Evolutionary conservation across 2,797 vertebrate genomes (phyloP), one percentile per base, ranked within the genome.

Genomic region (Scyliorhinus canicula): DNA sequence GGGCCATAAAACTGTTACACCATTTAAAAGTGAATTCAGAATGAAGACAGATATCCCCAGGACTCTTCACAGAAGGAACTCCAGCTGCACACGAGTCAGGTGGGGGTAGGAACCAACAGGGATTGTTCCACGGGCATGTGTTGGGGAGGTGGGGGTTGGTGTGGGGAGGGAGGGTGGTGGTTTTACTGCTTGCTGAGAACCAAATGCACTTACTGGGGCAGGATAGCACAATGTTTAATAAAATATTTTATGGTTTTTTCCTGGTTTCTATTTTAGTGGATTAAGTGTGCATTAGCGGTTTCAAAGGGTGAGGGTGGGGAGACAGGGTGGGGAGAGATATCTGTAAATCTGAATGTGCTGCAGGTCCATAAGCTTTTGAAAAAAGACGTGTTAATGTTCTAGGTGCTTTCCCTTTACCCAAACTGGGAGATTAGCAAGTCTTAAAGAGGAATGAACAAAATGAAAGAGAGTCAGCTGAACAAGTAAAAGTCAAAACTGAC

Each of bases 1-100:
- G 97, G 96, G 97, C 97, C 97, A 96, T 98, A 98, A 98, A 98
- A 97, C 96, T 98, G 97, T 97, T 97, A 97, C 95, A 96, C 96
- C 95, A 95, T 96, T 97, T 96, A 96, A 96, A 96, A 97, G 96
- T 96, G 97, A 96, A 96, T 96, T 97, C 96, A 97, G 96, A 97
- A 97, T 97, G 96, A 97, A 97, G 97, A 97, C 96, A 98, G 97
- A 97, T 96, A 96, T 95, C 95, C 96, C 95, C 95, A 95, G 74
- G 96, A 95, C 95, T 96, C 95, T 60, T 71, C 95, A 95, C 69
- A 95, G 50, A 93, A 96, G 95, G 95, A 94, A 95, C 96, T 95
- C 94, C 95, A 95, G 96, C 95, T 95, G 60, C 16, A 60, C 95
- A 16, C 90, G 50, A 96, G 93, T 47, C 95, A 95, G 95, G 67